These are phyloP conservation scores for Mastomys natalensis DNA, from an alignment of 2,113 vertebrate species.

Conservation along the genomic window DNA sequence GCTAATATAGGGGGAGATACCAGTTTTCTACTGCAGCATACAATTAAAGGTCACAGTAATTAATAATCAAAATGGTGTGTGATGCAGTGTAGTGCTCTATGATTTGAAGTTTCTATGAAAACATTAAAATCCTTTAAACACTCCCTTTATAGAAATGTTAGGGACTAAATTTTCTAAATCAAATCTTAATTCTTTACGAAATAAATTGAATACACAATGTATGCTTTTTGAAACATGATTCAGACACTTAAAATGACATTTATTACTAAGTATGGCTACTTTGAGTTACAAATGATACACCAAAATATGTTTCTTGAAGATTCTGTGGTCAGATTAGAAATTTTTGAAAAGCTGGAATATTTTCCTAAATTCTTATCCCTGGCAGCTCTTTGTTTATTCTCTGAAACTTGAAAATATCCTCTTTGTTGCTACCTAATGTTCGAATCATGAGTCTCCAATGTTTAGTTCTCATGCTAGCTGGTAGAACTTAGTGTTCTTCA, in stretches of 20 bases:
- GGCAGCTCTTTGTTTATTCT: not conserved
- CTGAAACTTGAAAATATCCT: not conserved
- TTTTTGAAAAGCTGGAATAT: not conserved
- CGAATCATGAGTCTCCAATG: not conserved
- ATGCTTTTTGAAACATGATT: constrained; percentile 25
- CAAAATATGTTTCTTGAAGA: not conserved
- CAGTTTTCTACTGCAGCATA: not conserved
- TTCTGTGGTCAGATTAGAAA: not conserved
- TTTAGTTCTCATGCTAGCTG: not conserved
- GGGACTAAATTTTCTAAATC: not conserved
- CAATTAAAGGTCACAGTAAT: not conserved
- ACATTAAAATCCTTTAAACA: constrained; percentile 10
- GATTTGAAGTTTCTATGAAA: not conserved
- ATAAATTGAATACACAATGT: not conserved
- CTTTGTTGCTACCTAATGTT: not conserved
- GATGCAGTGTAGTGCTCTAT: not conserved
- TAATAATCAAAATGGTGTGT: not conserved
- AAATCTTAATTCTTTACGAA: constrained; percentile 11
- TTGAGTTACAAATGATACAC: not conserved
- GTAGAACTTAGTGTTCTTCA: not conserved
- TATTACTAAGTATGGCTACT: not conserved
- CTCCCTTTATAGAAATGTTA: not conserved
- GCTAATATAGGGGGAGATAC: not conserved
- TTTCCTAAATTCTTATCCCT: not conserved
- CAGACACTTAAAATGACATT: not conserved